Percentiles rank a stretch among this genome's conserved stretches.
Evolutionary conservation across 2,888 invertebrate genomes (phyloP).

Genomic region (Blera fallax): DNA sequence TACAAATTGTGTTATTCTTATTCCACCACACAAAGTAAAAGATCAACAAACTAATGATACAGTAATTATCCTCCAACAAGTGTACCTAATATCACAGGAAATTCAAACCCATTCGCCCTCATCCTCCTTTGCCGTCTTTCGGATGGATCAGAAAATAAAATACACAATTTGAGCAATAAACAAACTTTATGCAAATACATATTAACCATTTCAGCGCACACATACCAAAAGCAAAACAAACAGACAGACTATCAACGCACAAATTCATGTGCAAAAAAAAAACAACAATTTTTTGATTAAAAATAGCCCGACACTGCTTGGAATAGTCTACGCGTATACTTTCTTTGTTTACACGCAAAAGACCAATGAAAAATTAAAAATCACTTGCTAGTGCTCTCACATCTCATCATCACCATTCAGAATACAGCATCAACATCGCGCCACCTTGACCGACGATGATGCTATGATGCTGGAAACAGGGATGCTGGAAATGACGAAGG

Average conservation of each 20-base stretch:
- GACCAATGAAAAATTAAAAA: slow-evolving; percentile 59
- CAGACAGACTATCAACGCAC: slow-evolving; percentile 30
- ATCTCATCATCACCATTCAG: slow-evolving; percentile 38
- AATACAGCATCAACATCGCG: slow-evolving; percentile 8
- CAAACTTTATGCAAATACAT: slow-evolving; percentile 63
- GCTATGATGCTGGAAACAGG: not conserved
- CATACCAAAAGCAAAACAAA: slow-evolving; percentile 31
- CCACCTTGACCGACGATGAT: slow-evolving; percentile 66
- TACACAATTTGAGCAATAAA: slow-evolving; percentile 49
- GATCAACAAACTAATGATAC: slow-evolving; percentile 46
- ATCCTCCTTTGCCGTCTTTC: not conserved
- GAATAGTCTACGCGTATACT: slow-evolving; percentile 1
- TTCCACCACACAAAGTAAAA: slow-evolving; percentile 11
- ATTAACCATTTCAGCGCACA: slow-evolving; percentile 22
- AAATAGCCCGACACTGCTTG: slow-evolving; percentile 24
- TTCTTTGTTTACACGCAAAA: slow-evolving; percentile 61
- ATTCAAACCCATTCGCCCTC: not conserved
- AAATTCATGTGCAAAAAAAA: slow-evolving; percentile 31
- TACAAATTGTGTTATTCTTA: not conserved
- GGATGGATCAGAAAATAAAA: not conserved
- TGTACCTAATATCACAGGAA: not conserved
- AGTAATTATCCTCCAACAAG: slow-evolving; percentile 17
- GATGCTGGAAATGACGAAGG: slow-evolving; percentile 31
- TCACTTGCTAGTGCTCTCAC: slow-evolving; percentile 43
- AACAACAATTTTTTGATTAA: slow-evolving; percentile 15